Base-by-base conservation (phyloP, 2,888 invertebrate species). In the Ryuthela nishihirai region DNA sequence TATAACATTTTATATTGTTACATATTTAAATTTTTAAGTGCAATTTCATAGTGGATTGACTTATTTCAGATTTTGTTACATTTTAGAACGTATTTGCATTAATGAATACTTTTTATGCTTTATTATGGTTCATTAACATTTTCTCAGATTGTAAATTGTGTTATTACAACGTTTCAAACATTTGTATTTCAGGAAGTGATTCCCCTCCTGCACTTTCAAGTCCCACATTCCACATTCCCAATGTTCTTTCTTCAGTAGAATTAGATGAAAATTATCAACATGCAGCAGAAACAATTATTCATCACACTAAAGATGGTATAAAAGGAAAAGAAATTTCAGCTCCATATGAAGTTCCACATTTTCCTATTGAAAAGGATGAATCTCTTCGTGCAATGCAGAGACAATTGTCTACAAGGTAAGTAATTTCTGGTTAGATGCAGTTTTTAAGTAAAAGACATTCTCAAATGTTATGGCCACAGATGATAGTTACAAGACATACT, bases 291-390 rank as follows among this genome's bases (percentile, higher is more conserved):
- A 52, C 59, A 18, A 63, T 63, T 17, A 38, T 53, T 21, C 21
- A 43, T 26, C 54, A 63, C 32, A 38, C 45, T 18, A 47, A 52
- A 40, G 53, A 58, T 5, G 46, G 48, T 9, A 44, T 46, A 6
- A 38, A 66, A 18, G 65, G 66, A 23, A 91, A 91, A 72, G 90
- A 91, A 75, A 84, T 93, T 65, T 92, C 94, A 4, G 93, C 95
- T 4, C 94, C 95, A 0, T 98, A 94, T 74, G 97, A 98, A 76
- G 89, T 97, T 35, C 93, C 95, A 0, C 93, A 95, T 76, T 97
- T 95, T 75, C 98, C 98, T 34, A 98, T 98, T 70, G 97, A 98
- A 73, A 91, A 93, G 75, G 90, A 92, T 63, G 94, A 95, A 77
- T 91, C 89, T 76, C 92, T 93, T 72, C 80, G 90, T 32, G 85